Evolutionary conservation across 2,888 invertebrate species (phyloP), one percentile per base, ranked within the genome.

Genomic region (Bembecia ichneumoniformis): DNA sequence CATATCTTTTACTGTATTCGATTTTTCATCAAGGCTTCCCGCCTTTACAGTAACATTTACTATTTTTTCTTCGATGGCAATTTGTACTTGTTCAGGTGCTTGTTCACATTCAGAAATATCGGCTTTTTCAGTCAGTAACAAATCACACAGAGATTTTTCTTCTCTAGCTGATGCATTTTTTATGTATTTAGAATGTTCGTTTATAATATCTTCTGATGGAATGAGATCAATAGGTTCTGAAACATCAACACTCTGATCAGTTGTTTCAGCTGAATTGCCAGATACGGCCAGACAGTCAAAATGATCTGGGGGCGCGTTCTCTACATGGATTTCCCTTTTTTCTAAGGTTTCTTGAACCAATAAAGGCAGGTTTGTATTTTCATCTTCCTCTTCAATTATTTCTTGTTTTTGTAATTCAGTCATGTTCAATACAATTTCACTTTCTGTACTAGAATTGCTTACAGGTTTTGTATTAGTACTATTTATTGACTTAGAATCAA

Each of bases 401-500:
- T 40, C 40, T 40, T 13, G 40, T 3, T 40, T 14, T 40, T 13
- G 40, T 14, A 2, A 14, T 40, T 40, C 5, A 40, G 13, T 40
- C 11, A n/a, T 10, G n/a, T 40, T 40, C 2, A 14, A 1, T 40
- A 11, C 35, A 49, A 49, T 49, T 45, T 47, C 43, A 35, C 46
- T 43, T n/a, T 49, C 51, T 9, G 35, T 47, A 51, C 36, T 28
- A 49, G 49, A 48, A 28, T 28, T 7, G 45, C 36, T 49, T 40
- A 47, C 45, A 17, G 53, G 43, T 43, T 49, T 17, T 49, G 40
- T 49, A 49, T 40, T 35, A 10, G 17, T 51, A 46, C 51, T 46
- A 43, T 53, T 49, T 82, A 82, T 65, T 82, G 83, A 82, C 82
- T 84, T 83, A 82, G 81, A 71, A 79, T 74, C 72, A 63, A 74